A percentile compares a stretch with the other conserved stretches of the same genome.
Conservation (phyloP, 2,113 vertebrate genomes). For the Coryphaenoides rupestris region DNA sequence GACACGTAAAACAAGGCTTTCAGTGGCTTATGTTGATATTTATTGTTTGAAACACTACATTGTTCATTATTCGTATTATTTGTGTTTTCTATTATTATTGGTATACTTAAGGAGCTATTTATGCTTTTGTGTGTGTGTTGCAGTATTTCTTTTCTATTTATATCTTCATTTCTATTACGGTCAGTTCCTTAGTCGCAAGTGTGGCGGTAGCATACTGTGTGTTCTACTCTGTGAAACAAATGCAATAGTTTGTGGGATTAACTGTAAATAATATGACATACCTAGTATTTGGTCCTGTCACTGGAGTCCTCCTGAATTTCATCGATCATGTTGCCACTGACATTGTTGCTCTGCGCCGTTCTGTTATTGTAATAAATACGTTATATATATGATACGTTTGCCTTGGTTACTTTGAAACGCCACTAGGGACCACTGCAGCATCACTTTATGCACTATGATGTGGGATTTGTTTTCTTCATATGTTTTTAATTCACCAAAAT, state of each 20-base stretch:
- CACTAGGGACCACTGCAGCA: slow-evolving; percentile 43
- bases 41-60: slow-evolving; percentile 63
- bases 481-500: background rate
- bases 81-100: slow-evolving; percentile 47
- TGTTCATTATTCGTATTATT: no score
- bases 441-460: background rate
- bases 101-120: slow-evolving; percentile 51
- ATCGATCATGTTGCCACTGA: no score
- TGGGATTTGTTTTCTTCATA: background rate
- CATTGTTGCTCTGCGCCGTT: no score
- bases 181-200: no score
- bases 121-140: slow-evolving; percentile 31
- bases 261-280: no score
- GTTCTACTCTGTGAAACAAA: no score
- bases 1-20: background rate
- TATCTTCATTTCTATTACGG: no score
- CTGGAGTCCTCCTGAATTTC: no score
- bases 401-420: slow-evolving; percentile 18
- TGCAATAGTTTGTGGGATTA: no score
- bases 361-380: slow-evolving; percentile 1
- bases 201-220: no score
- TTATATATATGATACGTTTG: slow-evolving; percentile 20
- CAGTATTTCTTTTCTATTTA: slow-evolving; percentile 30
- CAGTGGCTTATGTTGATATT: slow-evolving; percentile 42
- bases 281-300: no score